Evolutionary conservation across 2,888 invertebrate genomes (phyloP), one percentile per base, ranked within the genome.

Genomic region (Polylopha cassiicola): DNA sequence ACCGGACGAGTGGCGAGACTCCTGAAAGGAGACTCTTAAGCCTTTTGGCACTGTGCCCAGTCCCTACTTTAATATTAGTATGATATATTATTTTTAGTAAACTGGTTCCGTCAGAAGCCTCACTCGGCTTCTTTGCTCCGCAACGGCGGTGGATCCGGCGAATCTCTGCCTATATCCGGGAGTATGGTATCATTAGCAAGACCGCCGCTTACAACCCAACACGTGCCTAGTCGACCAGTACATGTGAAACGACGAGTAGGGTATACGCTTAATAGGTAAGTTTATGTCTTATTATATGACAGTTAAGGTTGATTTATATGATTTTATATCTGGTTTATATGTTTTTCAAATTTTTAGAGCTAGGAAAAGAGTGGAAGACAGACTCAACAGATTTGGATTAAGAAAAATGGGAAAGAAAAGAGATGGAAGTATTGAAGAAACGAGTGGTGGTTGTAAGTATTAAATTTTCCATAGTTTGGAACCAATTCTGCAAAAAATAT

Each of bases 401-500:
- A 88, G 91, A 5, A 95, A 95, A 67, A 92, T 92, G 66, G 91
- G 92, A 8, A 97, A 96, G 69, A 95, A 94, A 70, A 94, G 95
- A 74, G 91, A 94, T 68, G 93, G 94, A 11, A 95, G 95, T 61
- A 89, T 92, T 47, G 96, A 97, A 78, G 97, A 97, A 70, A 88
- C 92, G 1, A 90, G 92, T 44, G 92, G 92, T 53, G 90, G 89
- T 60, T 91, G 92, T 92, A 74, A 88, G 89, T 71, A 31, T 5
- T 20, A 15, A 10, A 15, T 27, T 37, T n/a, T n/a, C 18, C 6
- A 11, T 8, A 24, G n/a, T n/a, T n/a, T n/a, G n/a, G n/a, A n/a
- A n/a, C n/a, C n/a, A n/a, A n/a, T n/a, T n/a, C n/a, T n/a, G n/a
- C n/a, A n/a, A n/a, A n/a, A n/a, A n/a, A n/a, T n/a, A n/a, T n/a